Evolutionary conservation across 2,888 invertebrate genomes (phyloP).

Genomic region (Rhynchonema sp.): DNA sequence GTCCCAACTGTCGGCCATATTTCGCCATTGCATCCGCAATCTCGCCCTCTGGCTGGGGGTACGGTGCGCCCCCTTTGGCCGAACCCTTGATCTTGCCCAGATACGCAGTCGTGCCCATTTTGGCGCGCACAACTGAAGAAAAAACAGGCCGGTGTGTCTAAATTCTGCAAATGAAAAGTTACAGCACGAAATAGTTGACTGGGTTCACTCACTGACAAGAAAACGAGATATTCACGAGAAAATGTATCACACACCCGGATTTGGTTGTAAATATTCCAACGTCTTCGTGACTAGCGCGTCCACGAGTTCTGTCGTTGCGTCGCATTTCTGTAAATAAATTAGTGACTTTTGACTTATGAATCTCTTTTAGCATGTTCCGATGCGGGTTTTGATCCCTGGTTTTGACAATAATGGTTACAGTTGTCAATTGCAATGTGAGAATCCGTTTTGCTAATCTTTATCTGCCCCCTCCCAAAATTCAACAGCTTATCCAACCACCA

Average conservation of each 20-base stretch:
- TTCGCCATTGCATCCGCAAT: slow-evolving; percentile 87
- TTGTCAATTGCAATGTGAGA: too few relatives aligned
- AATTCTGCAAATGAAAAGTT: not conserved
- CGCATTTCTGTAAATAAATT: slow-evolving; percentile 58
- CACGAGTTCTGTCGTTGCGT: slow-evolving; percentile 85
- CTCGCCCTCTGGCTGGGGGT: slow-evolving; percentile 94
- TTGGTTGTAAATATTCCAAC: slow-evolving; percentile 95
- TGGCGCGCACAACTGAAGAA: slow-evolving; percentile 36
- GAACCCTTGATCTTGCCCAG: slow-evolving; percentile 64
- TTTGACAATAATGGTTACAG: too few relatives aligned
- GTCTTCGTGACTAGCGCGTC: slow-evolving; percentile 90
- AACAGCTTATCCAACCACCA: too few relatives aligned
- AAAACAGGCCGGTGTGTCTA: not conserved
- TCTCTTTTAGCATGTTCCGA: too few relatives aligned
- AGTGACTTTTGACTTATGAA: not conserved
- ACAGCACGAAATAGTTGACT: not conserved
- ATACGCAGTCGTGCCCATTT: slow-evolving; percentile 35
- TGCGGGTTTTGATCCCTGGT: too few relatives aligned
- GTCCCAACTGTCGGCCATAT: slow-evolving; percentile 84
- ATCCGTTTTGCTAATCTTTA: too few relatives aligned
- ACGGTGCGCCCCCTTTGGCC: slow-evolving; percentile 42
- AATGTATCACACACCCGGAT: slow-evolving; percentile 51
- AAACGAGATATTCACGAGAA: too few relatives aligned
- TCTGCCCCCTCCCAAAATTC: too few relatives aligned
- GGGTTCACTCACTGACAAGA: not conserved